Conservation (phyloP, 1,140 invertebrate species). For the Chymomyza costata region DNA sequence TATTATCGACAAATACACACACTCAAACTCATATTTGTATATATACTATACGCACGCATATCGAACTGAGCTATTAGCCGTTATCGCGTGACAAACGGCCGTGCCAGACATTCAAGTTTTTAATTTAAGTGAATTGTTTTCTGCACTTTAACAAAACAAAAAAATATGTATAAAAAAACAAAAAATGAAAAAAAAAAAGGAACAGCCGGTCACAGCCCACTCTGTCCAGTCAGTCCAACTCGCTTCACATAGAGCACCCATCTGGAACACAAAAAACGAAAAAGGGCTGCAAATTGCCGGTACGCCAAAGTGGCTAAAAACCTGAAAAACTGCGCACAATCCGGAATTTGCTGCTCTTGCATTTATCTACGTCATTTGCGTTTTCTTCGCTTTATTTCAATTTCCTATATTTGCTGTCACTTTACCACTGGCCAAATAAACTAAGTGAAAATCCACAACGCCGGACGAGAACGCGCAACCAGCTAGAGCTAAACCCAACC, state of each 20-base stretch:
- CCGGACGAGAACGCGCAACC: background rate
- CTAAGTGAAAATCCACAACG: conserved; percentile 57
- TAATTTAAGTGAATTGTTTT: conserved; percentile 63
- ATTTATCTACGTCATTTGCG: conserved; percentile 66
- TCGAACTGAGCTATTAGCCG: conserved; percentile 41
- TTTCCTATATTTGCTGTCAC: conserved; percentile 52
- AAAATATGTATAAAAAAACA: conserved; percentile 16
- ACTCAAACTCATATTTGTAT: conserved; percentile 2
- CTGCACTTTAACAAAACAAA: conserved; percentile 38
- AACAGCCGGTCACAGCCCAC: too few relatives aligned
- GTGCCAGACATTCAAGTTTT: conserved; percentile 46
- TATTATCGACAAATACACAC: conserved; percentile 5
- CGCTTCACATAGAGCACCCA: too few relatives aligned
- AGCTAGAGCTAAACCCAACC: background rate
- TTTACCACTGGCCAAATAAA: conserved; percentile 51
- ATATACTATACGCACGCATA: conserved; percentile 1
- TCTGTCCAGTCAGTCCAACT: too few relatives aligned
- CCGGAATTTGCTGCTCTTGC: conserved; percentile 63
- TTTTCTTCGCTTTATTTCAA: conserved; percentile 69
- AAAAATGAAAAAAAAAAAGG: too few relatives aligned
- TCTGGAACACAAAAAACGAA: too few relatives aligned
- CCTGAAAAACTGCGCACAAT: conserved; percentile 37
- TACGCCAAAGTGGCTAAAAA: conserved; percentile 20
- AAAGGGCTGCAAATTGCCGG: conserved; percentile 25
- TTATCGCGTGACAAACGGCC: conserved; percentile 58